Base-by-base conservation (phyloP, 2,113 vertebrate genomes). In the Poeciliopsis prolifica region DNA sequence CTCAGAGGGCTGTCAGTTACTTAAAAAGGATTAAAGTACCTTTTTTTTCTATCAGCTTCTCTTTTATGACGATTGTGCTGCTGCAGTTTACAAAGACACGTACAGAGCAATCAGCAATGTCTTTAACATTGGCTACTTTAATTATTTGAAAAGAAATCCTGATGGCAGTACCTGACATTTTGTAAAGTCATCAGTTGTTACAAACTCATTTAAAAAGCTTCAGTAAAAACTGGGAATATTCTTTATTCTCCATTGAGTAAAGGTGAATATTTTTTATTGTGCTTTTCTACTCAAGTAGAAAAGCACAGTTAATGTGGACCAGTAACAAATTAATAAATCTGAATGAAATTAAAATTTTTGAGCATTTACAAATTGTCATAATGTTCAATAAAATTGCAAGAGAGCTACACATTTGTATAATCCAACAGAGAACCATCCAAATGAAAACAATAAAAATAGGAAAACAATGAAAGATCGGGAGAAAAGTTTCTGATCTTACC, bases 401-500 rank as follows among this genome's bases (percentile, higher is more conserved):
- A 19, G 17, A 48, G 17, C 17, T 42, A 15, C 40, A 42, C 40
- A 4, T 13, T 42, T 48, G 51, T 10, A n/a, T n/a, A 24, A 58
- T 9, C 51, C 0, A 58, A 58, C 51, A 58, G 24, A 54, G 51
- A n/a, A 10, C 14, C 28, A 62, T 9, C 5, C 3, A 63, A 22
- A 33, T 63, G 31, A 1, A 31, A 31, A 62, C 31, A 62, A 62
- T 5, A 12, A 1, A 28, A 14, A 13, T 5, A 28, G 7, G 15
- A 19, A 30, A 62, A 31, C 17, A 31, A 63, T 31, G 0, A 30
- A 62, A 31, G 30, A 5, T 14, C 1, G 5, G 33, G 7, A 31
- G 19, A 17, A 31, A 19, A 1, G 29, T 30, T 6, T 22, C n/a
- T 24, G 6, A 14, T 37, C 88, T 89, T 77, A 92, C 92, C 89